Evolutionary conservation across 2,888 invertebrate species (phyloP).

Genomic region (Helleia helle): DNA sequence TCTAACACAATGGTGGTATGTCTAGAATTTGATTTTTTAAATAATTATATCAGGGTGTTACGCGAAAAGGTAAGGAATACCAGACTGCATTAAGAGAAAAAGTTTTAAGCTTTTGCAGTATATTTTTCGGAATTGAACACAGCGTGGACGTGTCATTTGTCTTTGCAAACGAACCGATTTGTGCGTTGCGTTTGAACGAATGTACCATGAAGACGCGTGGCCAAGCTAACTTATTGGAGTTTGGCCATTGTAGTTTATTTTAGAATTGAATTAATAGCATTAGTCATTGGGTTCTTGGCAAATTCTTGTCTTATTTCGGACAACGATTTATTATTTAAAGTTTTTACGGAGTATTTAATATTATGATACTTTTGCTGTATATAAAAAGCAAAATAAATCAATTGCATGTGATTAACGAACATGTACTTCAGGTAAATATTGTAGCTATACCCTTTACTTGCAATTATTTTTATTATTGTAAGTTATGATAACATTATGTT

Average conservation of each 20-base stretch:
- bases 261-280: constrained; percentile 31
- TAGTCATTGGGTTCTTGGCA: constrained; percentile 18
- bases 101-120: constrained; percentile 45
- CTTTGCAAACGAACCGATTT: constrained; percentile 70
- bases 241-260: constrained; percentile 51
- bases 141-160: constrained; percentile 59
- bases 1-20: constrained; percentile 4
- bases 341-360: no score
- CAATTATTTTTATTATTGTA: no score
- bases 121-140: constrained; percentile 57
- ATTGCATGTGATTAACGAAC: no score
- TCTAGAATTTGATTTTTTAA: constrained; percentile 16
- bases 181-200: constrained; percentile 67
- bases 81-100: neutral
- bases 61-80: neutral
- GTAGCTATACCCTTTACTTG: no score
- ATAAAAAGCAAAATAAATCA: no score
- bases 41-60: neutral
- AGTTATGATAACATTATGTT: no score
- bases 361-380: no score
- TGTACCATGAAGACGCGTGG: constrained; percentile 56
- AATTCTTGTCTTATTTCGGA: no score
- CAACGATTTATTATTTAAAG: no score
- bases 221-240: constrained; percentile 54
- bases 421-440: no score